These are phyloP conservation scores for Rhabdornis inornatus DNA, from an alignment of 2,113 vertebrate species.

Conservation along the genomic window DNA sequence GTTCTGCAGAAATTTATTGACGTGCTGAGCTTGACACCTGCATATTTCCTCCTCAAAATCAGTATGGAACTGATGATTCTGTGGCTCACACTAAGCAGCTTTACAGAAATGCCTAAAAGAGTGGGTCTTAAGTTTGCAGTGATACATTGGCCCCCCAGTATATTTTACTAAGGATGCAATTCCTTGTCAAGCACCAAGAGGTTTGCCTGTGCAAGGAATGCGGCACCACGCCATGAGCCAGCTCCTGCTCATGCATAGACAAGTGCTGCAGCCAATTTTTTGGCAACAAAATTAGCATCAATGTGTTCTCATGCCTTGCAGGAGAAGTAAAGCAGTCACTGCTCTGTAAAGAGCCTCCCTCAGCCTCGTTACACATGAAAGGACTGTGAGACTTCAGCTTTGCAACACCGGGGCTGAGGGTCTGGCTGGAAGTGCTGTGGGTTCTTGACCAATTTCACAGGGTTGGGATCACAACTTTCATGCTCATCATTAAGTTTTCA, in stretches of 20 bases:
- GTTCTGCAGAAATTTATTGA: neutral
- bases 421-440: neutral
- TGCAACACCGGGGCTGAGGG: neutral
- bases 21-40: neutral
- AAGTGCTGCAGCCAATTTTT: neutral
- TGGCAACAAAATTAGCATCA: constrained; percentile 20
- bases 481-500: neutral
- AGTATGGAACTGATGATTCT: neutral
- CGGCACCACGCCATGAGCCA: neutral
- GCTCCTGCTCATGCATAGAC: constrained; percentile 28
- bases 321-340: neutral
- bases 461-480: neutral
- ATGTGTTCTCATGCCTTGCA: neutral
- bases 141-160: neutral
- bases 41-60: neutral
- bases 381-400: neutral
- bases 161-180: neutral
- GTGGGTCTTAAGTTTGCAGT: neutral
- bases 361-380: neutral
- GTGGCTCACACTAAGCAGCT: neutral
- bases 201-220: neutral
- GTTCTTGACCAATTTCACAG: neutral
- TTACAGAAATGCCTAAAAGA: neutral
- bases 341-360: neutral
- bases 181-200: neutral